These are phyloP conservation scores for Grammomys surdaster DNA, from an alignment of 2,113 vertebrate species.

Conservation along the genomic window DNA sequence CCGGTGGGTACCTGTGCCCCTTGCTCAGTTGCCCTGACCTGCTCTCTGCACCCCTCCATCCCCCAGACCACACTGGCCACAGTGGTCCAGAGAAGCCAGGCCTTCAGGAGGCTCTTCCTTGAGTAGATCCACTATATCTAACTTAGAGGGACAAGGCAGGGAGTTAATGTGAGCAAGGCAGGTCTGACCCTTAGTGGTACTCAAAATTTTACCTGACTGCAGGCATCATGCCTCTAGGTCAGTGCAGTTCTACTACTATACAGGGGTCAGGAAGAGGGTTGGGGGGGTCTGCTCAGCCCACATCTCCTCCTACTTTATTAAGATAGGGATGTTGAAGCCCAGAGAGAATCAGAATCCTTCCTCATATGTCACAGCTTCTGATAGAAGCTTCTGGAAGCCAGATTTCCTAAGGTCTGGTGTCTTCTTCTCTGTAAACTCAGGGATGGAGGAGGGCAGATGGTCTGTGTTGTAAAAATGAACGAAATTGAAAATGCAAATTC, in stretches of 20 bases:
- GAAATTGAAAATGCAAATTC: constrained; percentile 9
- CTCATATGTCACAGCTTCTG: neutral
- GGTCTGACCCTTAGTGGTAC: neutral
- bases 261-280: neutral
- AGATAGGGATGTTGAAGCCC: neutral
- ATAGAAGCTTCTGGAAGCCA: neutral
- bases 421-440: neutral
- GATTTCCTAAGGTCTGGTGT: neutral
- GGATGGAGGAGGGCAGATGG: neutral
- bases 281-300: neutral
- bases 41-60: rapidly evolving
- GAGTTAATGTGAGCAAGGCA: neutral
- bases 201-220: neutral
- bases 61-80: neutral
- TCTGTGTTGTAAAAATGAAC: neutral
- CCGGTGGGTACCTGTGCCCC: neutral
- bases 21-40: neutral
- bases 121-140: neutral
- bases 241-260: rapidly evolving
- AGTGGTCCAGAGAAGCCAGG: neutral
- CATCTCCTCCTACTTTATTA: neutral
- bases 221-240: too few relatives aligned
- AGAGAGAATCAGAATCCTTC: neutral
- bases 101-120: neutral
- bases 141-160: neutral